phyloP scores from a whole-genome alignment of 2,888 invertebrate genomes.

The Venusia cambrica region DNA sequence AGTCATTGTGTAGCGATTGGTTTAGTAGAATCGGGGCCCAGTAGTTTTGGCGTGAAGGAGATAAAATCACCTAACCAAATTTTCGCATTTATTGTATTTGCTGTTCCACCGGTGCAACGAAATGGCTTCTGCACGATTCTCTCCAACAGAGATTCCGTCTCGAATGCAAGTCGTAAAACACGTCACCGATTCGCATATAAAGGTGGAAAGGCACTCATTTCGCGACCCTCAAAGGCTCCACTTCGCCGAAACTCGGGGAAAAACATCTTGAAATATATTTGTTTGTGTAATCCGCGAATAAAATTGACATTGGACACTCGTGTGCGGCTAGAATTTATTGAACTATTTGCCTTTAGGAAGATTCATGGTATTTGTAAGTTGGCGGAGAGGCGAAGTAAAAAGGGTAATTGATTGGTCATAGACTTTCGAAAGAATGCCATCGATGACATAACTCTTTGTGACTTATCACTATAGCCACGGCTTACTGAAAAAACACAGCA shows the following conservation, averaged over 20 bases:
- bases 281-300: conserved; percentile 28
- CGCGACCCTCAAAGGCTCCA: conserved; percentile 33
- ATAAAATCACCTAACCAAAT: too few species aligned
- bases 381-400: conserved; percentile 9
- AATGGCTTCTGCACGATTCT: conserved; percentile 50
- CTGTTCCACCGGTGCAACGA: conserved; percentile 44
- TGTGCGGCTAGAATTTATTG: conserved; percentile 29
- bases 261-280: conserved; percentile 33
- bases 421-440: conserved; percentile 4
- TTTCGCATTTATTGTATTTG: too few species aligned
- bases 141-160: conserved; percentile 50
- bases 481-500: neutral
- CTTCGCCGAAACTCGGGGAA: conserved; percentile 19
- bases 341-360: conserved; percentile 29
- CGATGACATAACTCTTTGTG: conserved; percentile 10
- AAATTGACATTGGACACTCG: conserved; percentile 29
- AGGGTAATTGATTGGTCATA: conserved; percentile 8
- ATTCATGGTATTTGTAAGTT: conserved; percentile 27
- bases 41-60: too few species aligned
- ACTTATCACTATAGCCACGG: conserved; percentile 1
- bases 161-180: conserved; percentile 53
- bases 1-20: too few species aligned
- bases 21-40: too few species aligned
- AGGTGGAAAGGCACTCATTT: conserved; percentile 33
- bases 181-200: conserved; percentile 36